Percentiles rank a stretch among this genome's conserved stretches.
These are phyloP conservation scores for Lampropteryx suffumata DNA, from an alignment of 2,888 invertebrate species.

Conservation along the genomic window DNA sequence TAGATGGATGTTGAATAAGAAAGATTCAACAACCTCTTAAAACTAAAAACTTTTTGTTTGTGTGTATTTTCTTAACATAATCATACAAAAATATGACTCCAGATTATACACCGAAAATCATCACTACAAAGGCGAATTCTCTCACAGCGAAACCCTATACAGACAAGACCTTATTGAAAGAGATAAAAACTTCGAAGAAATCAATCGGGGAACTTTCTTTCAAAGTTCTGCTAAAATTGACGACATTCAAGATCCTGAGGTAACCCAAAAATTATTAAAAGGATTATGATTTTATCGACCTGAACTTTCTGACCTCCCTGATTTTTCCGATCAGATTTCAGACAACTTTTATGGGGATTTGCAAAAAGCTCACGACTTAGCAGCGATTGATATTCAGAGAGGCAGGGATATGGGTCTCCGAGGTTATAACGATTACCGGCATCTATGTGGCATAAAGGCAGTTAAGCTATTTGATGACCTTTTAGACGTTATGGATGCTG, in stretches of 20 bases:
- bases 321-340: conserved; percentile 47
- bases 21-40: too few species aligned
- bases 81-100: conserved; percentile 17
- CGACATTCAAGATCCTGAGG: conserved; percentile 64
- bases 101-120: conserved; percentile 60
- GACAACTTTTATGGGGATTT: conserved; percentile 57
- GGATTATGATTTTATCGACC: conserved; percentile 20
- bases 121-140: conserved; percentile 53
- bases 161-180: conserved; percentile 56
- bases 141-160: conserved; percentile 57
- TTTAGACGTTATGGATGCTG: conserved; percentile 57
- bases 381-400: conserved; percentile 60
- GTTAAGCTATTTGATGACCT: conserved; percentile 61
- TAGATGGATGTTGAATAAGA: not conserved
- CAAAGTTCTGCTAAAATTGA: conserved; percentile 61
- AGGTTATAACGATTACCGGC: conserved; percentile 64
- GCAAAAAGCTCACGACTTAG: conserved; percentile 55
- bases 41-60: too few species aligned
- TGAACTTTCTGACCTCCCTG: conserved; percentile 4
- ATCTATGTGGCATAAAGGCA: conserved; percentile 53
- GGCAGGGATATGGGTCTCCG: conserved; percentile 62
- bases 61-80: too few species aligned
- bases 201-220: conserved; percentile 62
- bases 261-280: conserved; percentile 34
- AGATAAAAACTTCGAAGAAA: conserved; percentile 57